Percentiles rank a stretch among this genome's conserved stretches.
These are phyloP conservation scores for Tipula lateralis DNA, from an alignment of 2,888 invertebrate species.

Conservation along the genomic window DNA sequence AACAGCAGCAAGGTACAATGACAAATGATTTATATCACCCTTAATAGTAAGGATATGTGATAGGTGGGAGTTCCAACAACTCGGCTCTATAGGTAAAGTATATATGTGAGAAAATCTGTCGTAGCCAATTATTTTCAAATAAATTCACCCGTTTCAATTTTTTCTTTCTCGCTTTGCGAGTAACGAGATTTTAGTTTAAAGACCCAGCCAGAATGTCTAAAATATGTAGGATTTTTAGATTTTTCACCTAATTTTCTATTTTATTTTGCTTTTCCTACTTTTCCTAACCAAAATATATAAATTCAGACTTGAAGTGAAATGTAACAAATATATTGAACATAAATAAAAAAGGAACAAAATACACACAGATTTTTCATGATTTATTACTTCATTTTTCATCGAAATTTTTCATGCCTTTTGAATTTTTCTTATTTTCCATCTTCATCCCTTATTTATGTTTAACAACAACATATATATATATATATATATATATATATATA, in stretches of 20 bases:
- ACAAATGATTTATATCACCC: background rate
- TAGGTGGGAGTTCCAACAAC: background rate
- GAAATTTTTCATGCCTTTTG: background rate
- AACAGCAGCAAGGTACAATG: background rate
- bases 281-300: background rate
- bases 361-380: constrained; percentile 3
- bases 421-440: constrained; percentile 4
- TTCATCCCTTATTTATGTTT: constrained; percentile 15
- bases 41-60: background rate
- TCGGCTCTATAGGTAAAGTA: background rate
- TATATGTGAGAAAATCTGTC: background rate
- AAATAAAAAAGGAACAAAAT: background rate
- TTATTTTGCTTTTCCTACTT: background rate
- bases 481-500: background rate
- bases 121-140: background rate
- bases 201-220: background rate
- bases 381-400: constrained; percentile 19
- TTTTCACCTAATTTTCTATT: background rate
- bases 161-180: background rate
- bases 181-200: background rate
- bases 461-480: background rate
- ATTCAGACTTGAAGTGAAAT: background rate
- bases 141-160: background rate
- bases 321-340: constrained; percentile 19
- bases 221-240: background rate